These are phyloP conservation scores for Coenonympha glycerion DNA, from an alignment of 2,888 invertebrate genomes.

Conservation along the genomic window DNA sequence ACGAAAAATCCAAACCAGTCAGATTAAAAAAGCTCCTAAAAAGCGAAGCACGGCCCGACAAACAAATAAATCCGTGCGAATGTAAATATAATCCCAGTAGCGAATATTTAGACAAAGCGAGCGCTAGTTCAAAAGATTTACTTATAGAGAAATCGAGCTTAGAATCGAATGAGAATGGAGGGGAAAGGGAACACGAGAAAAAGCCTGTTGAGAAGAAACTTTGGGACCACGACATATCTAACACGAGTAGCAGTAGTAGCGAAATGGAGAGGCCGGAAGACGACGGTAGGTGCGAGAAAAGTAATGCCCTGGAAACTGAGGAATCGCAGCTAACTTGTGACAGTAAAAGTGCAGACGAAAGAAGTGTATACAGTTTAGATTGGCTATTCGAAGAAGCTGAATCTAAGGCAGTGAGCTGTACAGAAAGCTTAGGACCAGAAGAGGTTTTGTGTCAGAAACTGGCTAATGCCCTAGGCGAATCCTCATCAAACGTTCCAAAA, in stretches of 20 bases:
- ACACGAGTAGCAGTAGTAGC: conserved; percentile 74
- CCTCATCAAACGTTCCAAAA: conserved; percentile 73
- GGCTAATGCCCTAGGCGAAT: conserved; percentile 58
- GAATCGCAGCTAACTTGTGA: conserved; percentile 56
- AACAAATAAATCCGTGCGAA: conserved; percentile 45
- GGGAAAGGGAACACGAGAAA: conserved; percentile 47
- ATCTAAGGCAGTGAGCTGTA: conserved; percentile 35
- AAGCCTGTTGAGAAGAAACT: conserved; percentile 55
- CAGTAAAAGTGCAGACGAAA: conserved; percentile 62
- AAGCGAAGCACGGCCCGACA: conserved; percentile 48
- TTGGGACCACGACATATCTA: conserved; percentile 75
- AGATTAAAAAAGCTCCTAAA: conserved; percentile 64
- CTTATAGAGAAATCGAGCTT: conserved; percentile 76
- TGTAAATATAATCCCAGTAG: conserved; percentile 50
- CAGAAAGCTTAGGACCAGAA: conserved; percentile 47
- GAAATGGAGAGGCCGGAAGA: conserved; percentile 58
- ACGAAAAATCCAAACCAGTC: conserved; percentile 60
- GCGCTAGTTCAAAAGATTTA: conserved; percentile 83
- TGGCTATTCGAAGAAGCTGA: conserved; percentile 68
- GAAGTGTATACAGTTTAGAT: conserved; percentile 65
- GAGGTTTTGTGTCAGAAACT: conserved; percentile 52
- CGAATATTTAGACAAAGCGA: conserved; percentile 78
- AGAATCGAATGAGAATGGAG: conserved; percentile 69
- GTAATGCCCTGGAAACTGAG: conserved; percentile 47
- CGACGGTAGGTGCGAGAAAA: conserved; percentile 40